Base-by-base conservation (phyloP, 2,797 vertebrate genomes). In the Phoeniculus purpureus region DNA sequence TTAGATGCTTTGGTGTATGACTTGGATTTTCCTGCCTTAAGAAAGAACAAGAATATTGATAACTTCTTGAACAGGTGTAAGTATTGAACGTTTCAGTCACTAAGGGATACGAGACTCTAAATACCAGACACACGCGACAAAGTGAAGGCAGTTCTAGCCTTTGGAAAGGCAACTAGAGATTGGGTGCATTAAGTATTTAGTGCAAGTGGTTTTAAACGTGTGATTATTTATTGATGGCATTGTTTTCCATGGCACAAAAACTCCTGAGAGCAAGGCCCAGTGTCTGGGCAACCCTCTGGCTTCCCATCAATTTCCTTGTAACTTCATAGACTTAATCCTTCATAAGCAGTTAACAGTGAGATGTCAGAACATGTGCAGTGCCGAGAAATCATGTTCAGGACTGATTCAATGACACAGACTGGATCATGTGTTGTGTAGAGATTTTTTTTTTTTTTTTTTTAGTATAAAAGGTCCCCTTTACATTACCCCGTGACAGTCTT, bases 21-120 rank as follows among this genome's bases (percentile, higher is more conserved):
- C 97, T 98, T 99, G 96, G 99, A 99, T 98, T 99, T 99, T 95
- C 99, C 99, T 82, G 99, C 99, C 95, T 98, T 99, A 97, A 98
- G 99, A 97, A 99, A 99, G 98, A 99, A 99, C 98, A 99, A 99
- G 98, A 99, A 99, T 96, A 99, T 99, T 96, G 99, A 99, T 98
- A 99, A 99, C 97, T 99, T 99, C 97, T 98, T 99, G 97, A 99
- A 98, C 98, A 98, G 99, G 98, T 99, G 99, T 99, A 98, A 99
- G 99, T 99, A 97, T 93, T 76, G 81, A 83, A 68, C 66, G 18
- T 81, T 91, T 87, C 26, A 51, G 64, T 81, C 82, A 29, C 17
- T 85, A 40, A 83, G 47, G 66, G 64, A 18, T 17, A 34, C 17
- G 51, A 81, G 64, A 19, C 12, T 84, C 2, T 47, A 58, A 76